Conservation (phyloP, 2,888 invertebrate genomes). For the Zhuqinia jingwanae region DNA sequence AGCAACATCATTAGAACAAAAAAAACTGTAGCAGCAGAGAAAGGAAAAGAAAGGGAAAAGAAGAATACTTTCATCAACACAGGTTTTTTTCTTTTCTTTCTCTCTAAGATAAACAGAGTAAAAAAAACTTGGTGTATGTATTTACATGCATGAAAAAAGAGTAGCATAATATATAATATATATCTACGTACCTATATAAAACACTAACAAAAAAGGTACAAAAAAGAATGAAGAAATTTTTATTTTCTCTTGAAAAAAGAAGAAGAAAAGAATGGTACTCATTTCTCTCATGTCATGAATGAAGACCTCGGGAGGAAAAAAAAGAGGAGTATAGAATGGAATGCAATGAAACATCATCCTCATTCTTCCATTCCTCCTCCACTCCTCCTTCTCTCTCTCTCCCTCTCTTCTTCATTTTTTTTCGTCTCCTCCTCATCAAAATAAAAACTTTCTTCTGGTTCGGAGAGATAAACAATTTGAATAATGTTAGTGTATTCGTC, state of each 20-base stretch:
- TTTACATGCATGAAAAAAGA: too few species aligned
- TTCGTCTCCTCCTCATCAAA: too few species aligned
- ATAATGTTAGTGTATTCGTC: constrained; percentile 60
- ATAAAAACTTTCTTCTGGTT: constrained; percentile 14
- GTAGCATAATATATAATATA: too few species aligned
- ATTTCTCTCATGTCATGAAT: constrained; percentile 69
- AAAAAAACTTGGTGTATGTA: too few species aligned
- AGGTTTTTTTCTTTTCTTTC: constrained; percentile 43
- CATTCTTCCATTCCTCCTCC: too few species aligned
- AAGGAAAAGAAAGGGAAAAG: not conserved
- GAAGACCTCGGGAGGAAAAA: constrained; percentile 44
- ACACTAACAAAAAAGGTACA: too few species aligned
- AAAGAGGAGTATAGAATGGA: constrained; percentile 27
- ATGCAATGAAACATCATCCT: too few species aligned
- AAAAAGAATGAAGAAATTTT: constrained; percentile 1
- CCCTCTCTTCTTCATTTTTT: too few species aligned
- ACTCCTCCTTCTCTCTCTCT: not conserved
- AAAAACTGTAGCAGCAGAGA: constrained; percentile 25
- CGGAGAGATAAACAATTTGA: constrained; percentile 67
- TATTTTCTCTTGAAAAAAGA: too few species aligned
- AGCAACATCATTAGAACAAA: too few species aligned
- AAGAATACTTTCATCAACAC: not conserved
- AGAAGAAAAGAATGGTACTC: constrained; percentile 62
- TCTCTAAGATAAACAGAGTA: not conserved
- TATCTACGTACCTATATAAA: too few species aligned